phyloP scores from a whole-genome alignment of 2,113 vertebrate species.

The Uropsilus gracilis region DNA sequence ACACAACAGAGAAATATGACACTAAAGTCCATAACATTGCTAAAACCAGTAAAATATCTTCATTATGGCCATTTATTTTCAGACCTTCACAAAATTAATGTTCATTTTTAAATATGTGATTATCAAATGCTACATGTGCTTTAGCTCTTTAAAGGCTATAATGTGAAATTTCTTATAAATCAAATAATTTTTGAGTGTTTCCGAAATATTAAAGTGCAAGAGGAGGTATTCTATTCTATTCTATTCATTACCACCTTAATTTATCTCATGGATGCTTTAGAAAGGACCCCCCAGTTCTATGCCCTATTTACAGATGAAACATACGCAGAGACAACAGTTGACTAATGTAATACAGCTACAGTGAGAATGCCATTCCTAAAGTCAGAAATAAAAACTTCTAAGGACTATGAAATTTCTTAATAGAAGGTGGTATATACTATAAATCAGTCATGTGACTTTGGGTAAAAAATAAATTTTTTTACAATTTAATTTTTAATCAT shows the following conservation, averaged over 20 bases:
- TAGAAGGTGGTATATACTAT: neutral
- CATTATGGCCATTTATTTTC: neutral
- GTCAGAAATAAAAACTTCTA: neutral
- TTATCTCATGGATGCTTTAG: neutral
- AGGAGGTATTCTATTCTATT: neutral
- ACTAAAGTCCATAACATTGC: neutral
- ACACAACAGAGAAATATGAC: neutral
- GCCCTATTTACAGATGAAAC: neutral
- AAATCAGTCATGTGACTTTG: neutral
- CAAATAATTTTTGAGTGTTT: neutral
- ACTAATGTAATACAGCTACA: neutral
- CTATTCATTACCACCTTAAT: slow-evolving; percentile 11
- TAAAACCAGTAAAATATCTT: neutral
- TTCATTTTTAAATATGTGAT: neutral
- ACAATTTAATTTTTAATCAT: neutral
- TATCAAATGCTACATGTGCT: neutral
- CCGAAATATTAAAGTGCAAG: slow-evolving; percentile 2
- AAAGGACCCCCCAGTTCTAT: neutral
- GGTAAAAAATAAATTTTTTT: too few species aligned
- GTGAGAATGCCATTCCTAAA: neutral
- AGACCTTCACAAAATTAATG: neutral
- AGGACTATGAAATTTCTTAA: neutral
- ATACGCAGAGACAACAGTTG: neutral
- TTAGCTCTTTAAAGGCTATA: neutral
- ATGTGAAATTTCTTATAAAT: neutral